Evolutionary conservation across 2,888 invertebrate genomes (phyloP).

Genomic region (Ochropleura leucogaster): DNA sequence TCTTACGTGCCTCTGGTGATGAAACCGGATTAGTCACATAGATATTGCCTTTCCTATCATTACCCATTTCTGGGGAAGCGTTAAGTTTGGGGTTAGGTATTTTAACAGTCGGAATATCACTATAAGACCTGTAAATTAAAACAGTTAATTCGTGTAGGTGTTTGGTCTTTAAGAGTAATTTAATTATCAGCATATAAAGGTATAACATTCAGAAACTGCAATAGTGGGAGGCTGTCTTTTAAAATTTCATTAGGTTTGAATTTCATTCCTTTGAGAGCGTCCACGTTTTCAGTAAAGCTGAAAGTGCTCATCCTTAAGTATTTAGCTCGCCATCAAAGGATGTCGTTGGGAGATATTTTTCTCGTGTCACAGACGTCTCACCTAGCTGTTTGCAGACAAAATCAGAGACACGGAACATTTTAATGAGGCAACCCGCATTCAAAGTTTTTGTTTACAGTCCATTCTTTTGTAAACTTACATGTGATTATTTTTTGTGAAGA

Average conservation of each 20-base stretch:
- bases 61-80: slow-evolving; percentile 63
- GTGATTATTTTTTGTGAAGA: slow-evolving; percentile 50
- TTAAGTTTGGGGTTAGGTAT: slow-evolving; percentile 66
- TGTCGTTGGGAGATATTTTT: slow-evolving; percentile 61
- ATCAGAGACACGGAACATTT: slow-evolving; percentile 89
- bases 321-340: slow-evolving; percentile 79
- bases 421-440: slow-evolving; percentile 88
- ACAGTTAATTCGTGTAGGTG: slow-evolving; percentile 37
- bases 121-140: slow-evolving; percentile 72
- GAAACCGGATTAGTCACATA: slow-evolving; percentile 68
- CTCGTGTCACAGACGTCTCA: slow-evolving; percentile 62
- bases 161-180: slow-evolving; percentile 10
- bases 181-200: slow-evolving; percentile 24
- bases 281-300: slow-evolving; percentile 64
- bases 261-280: slow-evolving; percentile 53
- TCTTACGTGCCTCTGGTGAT: slow-evolving; percentile 58
- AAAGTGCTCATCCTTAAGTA: slow-evolving; percentile 71
- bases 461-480: slow-evolving; percentile 67
- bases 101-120: slow-evolving; percentile 57
- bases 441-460: slow-evolving; percentile 83
- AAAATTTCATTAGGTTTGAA: slow-evolving; percentile 45
- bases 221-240: slow-evolving; percentile 35
- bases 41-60: slow-evolving; percentile 52
- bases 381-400: slow-evolving; percentile 85
- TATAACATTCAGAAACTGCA: slow-evolving; percentile 8